These are phyloP conservation scores for Latrodectus geometricus DNA, from an alignment of 1,140 invertebrate species.

Conservation along the genomic window DNA sequence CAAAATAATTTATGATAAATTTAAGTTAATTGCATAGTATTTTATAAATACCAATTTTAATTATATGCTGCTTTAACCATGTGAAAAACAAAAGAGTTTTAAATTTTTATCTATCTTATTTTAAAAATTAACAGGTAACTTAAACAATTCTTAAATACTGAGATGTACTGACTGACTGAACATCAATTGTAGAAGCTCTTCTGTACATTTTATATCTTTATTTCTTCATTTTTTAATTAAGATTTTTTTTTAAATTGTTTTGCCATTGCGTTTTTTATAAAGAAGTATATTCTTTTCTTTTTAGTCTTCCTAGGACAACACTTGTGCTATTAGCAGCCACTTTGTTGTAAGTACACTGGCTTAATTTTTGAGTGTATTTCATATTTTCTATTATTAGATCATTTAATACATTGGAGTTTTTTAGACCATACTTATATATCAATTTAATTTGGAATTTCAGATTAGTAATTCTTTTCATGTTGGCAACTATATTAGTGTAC, in stretches of 20 bases:
- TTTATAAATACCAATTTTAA: no score
- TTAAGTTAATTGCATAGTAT: no score
- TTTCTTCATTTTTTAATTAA: not conserved
- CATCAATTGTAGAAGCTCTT: no score
- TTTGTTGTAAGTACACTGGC: constrained; percentile 37
- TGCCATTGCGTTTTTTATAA: not conserved
- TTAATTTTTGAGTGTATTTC: not conserved
- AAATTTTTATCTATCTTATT: no score
- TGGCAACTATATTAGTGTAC: constrained; percentile 53
- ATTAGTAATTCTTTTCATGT: constrained; percentile 44
- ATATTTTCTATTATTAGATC: not conserved
- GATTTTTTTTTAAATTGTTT: not conserved
- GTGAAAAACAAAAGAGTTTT: no score
- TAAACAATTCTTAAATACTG: not conserved
- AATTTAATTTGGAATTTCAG: not conserved
- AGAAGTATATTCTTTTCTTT: constrained; percentile 7
- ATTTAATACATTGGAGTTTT: no score
- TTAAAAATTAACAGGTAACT: not conserved
- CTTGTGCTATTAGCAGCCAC: constrained; percentile 42
- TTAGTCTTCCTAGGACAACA: constrained; percentile 43
- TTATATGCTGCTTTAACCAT: no score
- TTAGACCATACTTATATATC: no score
- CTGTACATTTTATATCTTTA: no score
- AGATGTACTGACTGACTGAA: not conserved
- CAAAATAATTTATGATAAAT: no score